These are phyloP conservation scores for Drosophila subsilvestris DNA, from an alignment of 2,888 invertebrate genomes.

Conservation along the genomic window DNA sequence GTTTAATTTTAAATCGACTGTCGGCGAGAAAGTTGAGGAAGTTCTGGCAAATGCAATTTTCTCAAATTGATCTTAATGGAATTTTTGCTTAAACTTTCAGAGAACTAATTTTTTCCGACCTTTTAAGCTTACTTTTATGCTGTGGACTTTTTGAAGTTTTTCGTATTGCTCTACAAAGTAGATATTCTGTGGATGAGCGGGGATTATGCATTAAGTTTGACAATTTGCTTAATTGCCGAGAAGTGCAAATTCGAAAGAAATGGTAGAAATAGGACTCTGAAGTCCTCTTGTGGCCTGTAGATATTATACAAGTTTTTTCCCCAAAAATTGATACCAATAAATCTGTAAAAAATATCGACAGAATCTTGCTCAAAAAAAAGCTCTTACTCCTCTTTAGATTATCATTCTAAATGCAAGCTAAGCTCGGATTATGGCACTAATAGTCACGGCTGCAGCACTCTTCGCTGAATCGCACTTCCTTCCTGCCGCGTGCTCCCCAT, in stretches of 20 bases:
- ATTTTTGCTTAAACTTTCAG: conserved; percentile 17
- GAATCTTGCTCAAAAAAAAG: not conserved
- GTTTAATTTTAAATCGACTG: conserved; percentile 5
- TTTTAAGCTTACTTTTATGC: not conserved
- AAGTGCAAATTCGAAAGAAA: too few relatives aligned
- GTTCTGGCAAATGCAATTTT: conserved; percentile 24
- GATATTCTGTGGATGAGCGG: not conserved
- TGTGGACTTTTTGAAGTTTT: not conserved
- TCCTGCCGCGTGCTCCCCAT: conserved; percentile 1
- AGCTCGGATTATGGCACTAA: conserved; percentile 38
- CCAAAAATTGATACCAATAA: not conserved
- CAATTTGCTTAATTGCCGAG: too few relatives aligned
- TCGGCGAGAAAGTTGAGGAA: not conserved
- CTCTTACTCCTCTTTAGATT: conserved; percentile 6
- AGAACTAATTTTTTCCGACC: conserved; percentile 2
- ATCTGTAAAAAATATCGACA: not conserved
- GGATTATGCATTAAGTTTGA: not conserved
- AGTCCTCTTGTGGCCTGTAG: not conserved
- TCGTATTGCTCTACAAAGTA: not conserved
- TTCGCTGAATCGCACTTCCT: not conserved
- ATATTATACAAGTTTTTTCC: not conserved
- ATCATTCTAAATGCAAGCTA: conserved; percentile 27
- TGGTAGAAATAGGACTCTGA: not conserved
- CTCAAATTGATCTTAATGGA: conserved; percentile 25
- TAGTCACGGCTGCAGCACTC: conserved; percentile 32